These are phyloP conservation scores for Chanos chanos DNA, from an alignment of 2,797 vertebrate genomes.

Conservation along the genomic window DNA sequence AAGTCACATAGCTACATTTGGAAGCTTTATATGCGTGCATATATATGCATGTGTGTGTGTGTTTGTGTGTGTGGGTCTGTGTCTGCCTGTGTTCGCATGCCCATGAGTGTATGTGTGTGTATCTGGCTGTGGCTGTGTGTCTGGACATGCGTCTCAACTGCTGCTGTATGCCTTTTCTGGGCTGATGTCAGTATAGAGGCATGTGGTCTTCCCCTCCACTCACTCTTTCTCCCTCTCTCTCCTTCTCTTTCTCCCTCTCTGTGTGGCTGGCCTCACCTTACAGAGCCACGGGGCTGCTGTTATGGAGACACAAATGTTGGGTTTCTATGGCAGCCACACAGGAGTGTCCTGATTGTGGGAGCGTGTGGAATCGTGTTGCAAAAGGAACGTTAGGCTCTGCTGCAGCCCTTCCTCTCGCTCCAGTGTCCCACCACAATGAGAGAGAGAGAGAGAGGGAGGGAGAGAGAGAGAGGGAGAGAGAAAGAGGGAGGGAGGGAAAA, in stretches of 20 bases:
- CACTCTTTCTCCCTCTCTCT: conserved; percentile 1
- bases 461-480: no score
- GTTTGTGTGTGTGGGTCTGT: no score
- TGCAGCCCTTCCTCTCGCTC: no score
- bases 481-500: no score
- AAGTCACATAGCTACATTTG: no score
- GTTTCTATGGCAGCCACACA: conserved; percentile 68
- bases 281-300: conserved; percentile 58
- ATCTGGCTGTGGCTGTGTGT: background rate
- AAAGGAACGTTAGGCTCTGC: conserved; percentile 52
- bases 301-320: conserved; percentile 66
- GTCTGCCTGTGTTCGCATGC: no score
- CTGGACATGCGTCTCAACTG: no score
- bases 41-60: no score
- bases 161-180: conserved; percentile 30
- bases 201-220: conserved; percentile 42
- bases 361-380: conserved; percentile 68
- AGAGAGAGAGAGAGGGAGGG: no score
- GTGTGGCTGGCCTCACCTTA: conserved; percentile 67
- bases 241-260: conserved; percentile 33
- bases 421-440: conserved; percentile 38
- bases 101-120: background rate
- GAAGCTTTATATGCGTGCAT: no score
- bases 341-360: conserved; percentile 66
- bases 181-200: conserved; percentile 42